Evolutionary conservation across 2,888 invertebrate genomes (phyloP).

Genomic region (Frankliniella fusca): DNA sequence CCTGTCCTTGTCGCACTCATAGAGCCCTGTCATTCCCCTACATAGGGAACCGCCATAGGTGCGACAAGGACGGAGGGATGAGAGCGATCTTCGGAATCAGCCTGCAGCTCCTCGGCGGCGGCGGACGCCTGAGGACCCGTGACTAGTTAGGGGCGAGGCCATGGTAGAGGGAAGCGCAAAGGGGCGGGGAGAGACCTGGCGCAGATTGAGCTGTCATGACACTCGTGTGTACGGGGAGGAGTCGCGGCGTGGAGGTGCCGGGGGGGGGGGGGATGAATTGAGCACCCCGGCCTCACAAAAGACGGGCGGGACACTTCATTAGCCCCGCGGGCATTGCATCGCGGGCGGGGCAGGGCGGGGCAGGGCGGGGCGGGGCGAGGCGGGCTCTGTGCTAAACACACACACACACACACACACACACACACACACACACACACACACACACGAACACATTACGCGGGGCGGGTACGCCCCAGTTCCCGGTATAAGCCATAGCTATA

Average conservation of each 20-base stretch:
- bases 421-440: too few relatives aligned
- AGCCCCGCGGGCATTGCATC: not conserved
- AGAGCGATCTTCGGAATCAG: too few relatives aligned
- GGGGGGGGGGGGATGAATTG: not conserved
- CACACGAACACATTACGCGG: too few relatives aligned
- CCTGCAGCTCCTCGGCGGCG: too few relatives aligned
- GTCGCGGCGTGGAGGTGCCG: not conserved
- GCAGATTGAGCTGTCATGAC: not conserved
- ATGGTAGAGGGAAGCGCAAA: too few relatives aligned
- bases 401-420: not conserved
- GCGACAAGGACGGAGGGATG: not conserved
- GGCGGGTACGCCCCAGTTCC: too few relatives aligned
- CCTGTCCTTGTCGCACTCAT: not conserved
- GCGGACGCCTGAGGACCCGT: too few relatives aligned
- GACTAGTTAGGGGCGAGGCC: too few relatives aligned
- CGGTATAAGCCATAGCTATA: too few relatives aligned
- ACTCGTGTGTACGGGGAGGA: not conserved
- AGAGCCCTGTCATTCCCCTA: not conserved
- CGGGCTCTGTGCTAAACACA: not conserved
- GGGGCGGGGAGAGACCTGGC: not conserved
- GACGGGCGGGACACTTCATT: not conserved
- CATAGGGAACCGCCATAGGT: not conserved
- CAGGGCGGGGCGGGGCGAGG: too few relatives aligned
- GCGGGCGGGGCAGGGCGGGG: too few relatives aligned
- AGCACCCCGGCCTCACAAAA: not conserved